Conservation (phyloP, 2,888 invertebrate genomes). For the Acronicta alni region DNA sequence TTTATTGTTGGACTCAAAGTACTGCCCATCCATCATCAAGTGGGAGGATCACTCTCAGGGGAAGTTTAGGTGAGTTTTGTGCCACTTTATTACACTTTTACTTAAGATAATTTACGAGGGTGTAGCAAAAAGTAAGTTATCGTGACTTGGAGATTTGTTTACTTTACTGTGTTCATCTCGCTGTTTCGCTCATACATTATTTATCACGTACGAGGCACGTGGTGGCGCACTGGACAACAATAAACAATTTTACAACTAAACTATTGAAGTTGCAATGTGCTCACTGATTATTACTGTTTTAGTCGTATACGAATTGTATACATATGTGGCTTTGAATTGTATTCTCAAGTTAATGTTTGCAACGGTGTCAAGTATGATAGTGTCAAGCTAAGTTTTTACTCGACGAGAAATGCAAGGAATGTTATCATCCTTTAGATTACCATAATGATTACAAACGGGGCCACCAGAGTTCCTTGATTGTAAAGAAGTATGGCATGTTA, state of each 20-base stretch:
- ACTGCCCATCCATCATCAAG: conserved; percentile 94
- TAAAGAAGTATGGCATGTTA: conserved; percentile 32
- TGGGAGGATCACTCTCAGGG: conserved; percentile 96
- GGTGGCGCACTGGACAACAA: conserved; percentile 66
- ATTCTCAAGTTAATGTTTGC: conserved; percentile 41
- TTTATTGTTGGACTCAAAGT: conserved; percentile 92
- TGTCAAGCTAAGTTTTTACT: conserved; percentile 11
- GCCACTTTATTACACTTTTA: conserved; percentile 31
- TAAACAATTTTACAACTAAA: conserved; percentile 72
- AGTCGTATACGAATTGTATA: conserved; percentile 29
- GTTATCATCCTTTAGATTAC: conserved; percentile 29
- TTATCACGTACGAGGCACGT: conserved; percentile 78
- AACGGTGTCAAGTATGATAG: conserved; percentile 50
- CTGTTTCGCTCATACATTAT: conserved; percentile 71
- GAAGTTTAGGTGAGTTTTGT: conserved; percentile 91
- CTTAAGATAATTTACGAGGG: conserved; percentile 17
- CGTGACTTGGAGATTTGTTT: conserved; percentile 67
- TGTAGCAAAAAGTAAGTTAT: conserved; percentile 62
- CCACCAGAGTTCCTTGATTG: conserved; percentile 44
- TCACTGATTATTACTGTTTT: conserved; percentile 54
- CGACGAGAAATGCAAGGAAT: conserved; percentile 15
- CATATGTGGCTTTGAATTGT: conserved; percentile 22
- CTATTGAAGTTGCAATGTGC: conserved; percentile 61
- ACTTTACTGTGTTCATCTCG: conserved; percentile 60
- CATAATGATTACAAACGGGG: conserved; percentile 19